Evolutionary conservation across 2,797 vertebrate genomes (phyloP).

Genomic region (Phrynocephalus vlangalii): DNA sequence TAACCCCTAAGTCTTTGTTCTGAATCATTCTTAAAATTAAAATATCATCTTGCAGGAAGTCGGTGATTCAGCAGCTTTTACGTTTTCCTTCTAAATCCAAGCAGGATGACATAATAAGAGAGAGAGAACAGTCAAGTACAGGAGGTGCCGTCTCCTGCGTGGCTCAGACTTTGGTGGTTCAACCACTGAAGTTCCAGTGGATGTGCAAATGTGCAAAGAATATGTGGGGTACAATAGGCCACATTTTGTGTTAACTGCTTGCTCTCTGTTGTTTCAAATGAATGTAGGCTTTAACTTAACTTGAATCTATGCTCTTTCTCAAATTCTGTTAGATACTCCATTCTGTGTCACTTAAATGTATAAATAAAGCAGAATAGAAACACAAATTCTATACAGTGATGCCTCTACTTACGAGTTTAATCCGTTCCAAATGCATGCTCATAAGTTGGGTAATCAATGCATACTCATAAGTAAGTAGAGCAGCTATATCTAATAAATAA

Average conservation of each 20-base stretch:
- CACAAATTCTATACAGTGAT: no score
- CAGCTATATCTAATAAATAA: no score
- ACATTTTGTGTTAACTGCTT: slow-evolving; percentile 3
- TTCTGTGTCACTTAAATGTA: not conserved
- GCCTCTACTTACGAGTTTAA: no score
- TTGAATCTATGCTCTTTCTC: not conserved
- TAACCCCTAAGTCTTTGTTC: slow-evolving; percentile 38
- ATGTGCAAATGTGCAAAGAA: not conserved
- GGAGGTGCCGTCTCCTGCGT: not conserved
- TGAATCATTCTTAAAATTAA: slow-evolving; percentile 43
- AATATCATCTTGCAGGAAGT: slow-evolving; percentile 43
- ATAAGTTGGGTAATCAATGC: no score
- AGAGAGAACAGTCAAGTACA: slow-evolving; percentile 24
- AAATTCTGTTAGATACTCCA: slow-evolving; percentile 21
- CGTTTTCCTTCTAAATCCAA: slow-evolving; percentile 47
- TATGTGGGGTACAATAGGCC: not conserved
- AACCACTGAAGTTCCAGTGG: not conserved
- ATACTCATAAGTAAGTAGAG: no score
- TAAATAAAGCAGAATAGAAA: no score
- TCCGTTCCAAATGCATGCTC: no score
- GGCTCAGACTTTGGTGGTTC: not conserved
- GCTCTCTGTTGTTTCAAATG: not conserved
- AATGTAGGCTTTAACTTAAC: not conserved
- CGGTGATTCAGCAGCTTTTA: slow-evolving; percentile 64
- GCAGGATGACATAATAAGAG: slow-evolving; percentile 4